Evolutionary conservation across 2,797 vertebrate species (phyloP), one percentile per base, ranked within the genome.

Genomic region (Hozukius guyotensis): DNA sequence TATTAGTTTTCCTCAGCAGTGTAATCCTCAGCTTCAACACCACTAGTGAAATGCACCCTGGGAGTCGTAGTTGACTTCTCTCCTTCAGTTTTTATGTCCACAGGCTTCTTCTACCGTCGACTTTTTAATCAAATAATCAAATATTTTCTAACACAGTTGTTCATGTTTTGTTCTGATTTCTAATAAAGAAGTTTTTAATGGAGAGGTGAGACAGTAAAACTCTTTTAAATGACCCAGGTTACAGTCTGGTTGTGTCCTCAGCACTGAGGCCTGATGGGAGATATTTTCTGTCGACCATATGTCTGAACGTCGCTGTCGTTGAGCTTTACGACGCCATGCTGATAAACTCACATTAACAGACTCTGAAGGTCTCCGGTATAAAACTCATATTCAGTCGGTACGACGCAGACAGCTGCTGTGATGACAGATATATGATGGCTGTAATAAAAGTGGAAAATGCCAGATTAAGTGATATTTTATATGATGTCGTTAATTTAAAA

Each of bases 401-500:
- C 42, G 42, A 68, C 78, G 68, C 80, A 72, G 88, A 87, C 89
- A 88, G 79, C 87, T 88, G 88, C 85, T 25, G 80, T 80, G 83
- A 80, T 87, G 80, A 87, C 89, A 90, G 84, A 87, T 89, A 80
- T 92, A 91, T 83, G 91, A 93, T 88, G 34, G n/a, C 76, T 34
- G 77, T 77, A 80, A 83, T 90, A 88, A 90, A 90, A 92, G 25
- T 56, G 61, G 81, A 89, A 93, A 92, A 92, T 88, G 88, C 71
- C 84, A 90, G 88, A 93, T 92, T 89, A 93, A 88, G 86, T 92
- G 88, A 85, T 88, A 83, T 92, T 91, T 93, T 88, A 92, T 89
- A 84, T 67, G 85, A 87, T 72, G 82, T 74, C 31, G 56, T 90
- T 92, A 85, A 92, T 92, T 89, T 83, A 71, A 88, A 84, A 67